phyloP scores from a whole-genome alignment of 2,888 invertebrate genomes.

The Ennomos fuscantarius region DNA sequence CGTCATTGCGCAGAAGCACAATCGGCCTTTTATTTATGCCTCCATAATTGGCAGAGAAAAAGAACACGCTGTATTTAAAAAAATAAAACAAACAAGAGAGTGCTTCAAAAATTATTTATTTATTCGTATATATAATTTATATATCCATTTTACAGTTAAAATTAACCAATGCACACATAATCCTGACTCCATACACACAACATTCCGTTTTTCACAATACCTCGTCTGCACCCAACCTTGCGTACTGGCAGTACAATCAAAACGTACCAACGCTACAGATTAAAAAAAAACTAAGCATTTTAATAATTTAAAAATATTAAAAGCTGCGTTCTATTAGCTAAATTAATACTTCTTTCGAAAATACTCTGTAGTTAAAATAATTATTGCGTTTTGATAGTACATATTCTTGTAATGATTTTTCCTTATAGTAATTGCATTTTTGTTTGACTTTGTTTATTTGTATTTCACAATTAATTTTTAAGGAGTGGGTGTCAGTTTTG shows the following conservation, averaged over 20 bases:
- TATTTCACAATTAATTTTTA: too few species aligned
- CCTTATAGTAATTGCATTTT: not conserved
- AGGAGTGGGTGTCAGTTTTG: too few species aligned
- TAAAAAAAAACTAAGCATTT: slow-evolving; percentile 34
- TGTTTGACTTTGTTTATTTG: too few species aligned
- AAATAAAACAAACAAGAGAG: slow-evolving; percentile 67
- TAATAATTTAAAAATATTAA: slow-evolving; percentile 48
- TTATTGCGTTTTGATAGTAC: slow-evolving; percentile 1
- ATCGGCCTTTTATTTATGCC: too few species aligned
- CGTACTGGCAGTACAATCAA: slow-evolving; percentile 33
- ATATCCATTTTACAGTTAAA: slow-evolving; percentile 83
- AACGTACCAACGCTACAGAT: slow-evolving; percentile 35
- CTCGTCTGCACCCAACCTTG: slow-evolving; percentile 13
- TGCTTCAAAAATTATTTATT: slow-evolving; percentile 85
- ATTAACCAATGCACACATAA: slow-evolving; percentile 79
- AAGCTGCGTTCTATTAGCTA: slow-evolving; percentile 55
- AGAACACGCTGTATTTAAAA: not conserved
- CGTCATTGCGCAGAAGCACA: too few species aligned
- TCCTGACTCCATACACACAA: slow-evolving; percentile 30
- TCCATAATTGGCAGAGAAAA: too few species aligned
- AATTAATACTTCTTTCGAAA: slow-evolving; percentile 69
- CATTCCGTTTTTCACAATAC: slow-evolving; percentile 28
- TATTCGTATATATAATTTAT: slow-evolving; percentile 84
- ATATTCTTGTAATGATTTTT: slow-evolving; percentile 32
- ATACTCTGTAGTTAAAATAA: slow-evolving; percentile 55